Conservation (phyloP, 2,797 vertebrate genomes). For the Telmatherina bonti region DNA sequence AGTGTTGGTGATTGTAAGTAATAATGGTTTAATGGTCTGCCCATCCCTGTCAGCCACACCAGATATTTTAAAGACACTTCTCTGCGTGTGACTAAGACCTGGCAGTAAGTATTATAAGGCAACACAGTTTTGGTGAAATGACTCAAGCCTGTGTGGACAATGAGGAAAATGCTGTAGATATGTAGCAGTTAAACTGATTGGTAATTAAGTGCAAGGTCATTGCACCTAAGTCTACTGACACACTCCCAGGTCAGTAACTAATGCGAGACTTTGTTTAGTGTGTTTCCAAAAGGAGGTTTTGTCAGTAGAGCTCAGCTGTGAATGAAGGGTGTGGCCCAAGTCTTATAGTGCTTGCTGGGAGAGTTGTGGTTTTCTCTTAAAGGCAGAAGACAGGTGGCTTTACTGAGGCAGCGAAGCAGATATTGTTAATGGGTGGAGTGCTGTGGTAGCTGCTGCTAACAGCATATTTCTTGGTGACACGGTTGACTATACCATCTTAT, state of each 20-base stretch:
- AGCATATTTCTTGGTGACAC: conserved; percentile 19
- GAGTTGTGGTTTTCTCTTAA: conserved; percentile 16
- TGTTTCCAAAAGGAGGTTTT: conserved; percentile 33
- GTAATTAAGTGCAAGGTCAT: conserved; percentile 19
- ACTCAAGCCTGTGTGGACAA: conserved; percentile 19
- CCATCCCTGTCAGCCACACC: conserved; percentile 29
- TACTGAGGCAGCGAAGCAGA: conserved; percentile 15
- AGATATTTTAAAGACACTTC: neutral
- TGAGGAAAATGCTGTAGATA: conserved; percentile 9
- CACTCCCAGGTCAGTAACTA: conserved; percentile 11
- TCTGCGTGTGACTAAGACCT: conserved; percentile 2
- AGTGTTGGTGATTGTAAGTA: neutral
- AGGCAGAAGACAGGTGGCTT: conserved; percentile 32
- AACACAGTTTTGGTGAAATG: conserved; percentile 7
- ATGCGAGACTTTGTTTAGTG: conserved; percentile 1
- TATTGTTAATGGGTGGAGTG: conserved; percentile 24
- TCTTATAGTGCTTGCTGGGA: conserved; percentile 21
- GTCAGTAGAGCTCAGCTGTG: conserved; percentile 37
- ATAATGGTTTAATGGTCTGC: conserved; percentile 16
- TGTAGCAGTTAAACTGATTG: conserved; percentile 11
- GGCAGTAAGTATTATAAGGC: neutral
- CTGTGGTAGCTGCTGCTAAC: conserved; percentile 39
- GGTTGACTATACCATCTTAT: neutral
- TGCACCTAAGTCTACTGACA: conserved; percentile 11
- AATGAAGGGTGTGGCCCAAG: conserved; percentile 74